phyloP scores from a whole-genome alignment of 1,140 invertebrate species.

The Tachypleus tridentatus region DNA sequence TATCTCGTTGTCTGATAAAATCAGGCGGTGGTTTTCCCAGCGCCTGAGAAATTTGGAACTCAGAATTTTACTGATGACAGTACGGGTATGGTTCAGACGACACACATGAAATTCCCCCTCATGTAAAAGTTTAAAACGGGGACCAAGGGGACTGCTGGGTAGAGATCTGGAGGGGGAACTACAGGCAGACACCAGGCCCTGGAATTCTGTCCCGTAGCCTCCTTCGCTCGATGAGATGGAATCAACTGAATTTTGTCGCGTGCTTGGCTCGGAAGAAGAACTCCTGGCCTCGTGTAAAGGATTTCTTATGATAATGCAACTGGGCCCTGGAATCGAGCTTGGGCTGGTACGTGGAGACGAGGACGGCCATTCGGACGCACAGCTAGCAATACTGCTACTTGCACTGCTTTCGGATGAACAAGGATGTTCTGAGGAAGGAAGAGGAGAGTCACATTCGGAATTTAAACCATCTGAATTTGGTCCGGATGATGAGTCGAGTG shows the following conservation, averaged over 20 bases:
- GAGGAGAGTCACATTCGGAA: too few species aligned
- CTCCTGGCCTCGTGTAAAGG: too few species aligned
- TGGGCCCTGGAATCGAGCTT: too few species aligned
- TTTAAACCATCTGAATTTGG: too few species aligned
- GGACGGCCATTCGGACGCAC: too few species aligned
- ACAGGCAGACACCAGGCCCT: not conserved
- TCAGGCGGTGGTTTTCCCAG: conserved; percentile 66
- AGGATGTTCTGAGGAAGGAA: too few species aligned
- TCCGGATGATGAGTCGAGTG: too few species aligned
- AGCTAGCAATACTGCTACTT: too few species aligned
- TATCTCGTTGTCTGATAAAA: conserved; percentile 53
- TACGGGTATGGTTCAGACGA: conserved; percentile 62
- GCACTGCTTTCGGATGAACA: too few species aligned
- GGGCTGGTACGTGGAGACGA: too few species aligned
- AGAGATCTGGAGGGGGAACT: conserved; percentile 13
- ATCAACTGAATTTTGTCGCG: conserved; percentile 18
- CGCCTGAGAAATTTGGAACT: conserved; percentile 63
- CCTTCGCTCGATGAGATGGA: conserved; percentile 8
- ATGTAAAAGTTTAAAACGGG: conserved; percentile 57
- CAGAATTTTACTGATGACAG: conserved; percentile 66
- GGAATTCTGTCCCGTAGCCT: not conserved
- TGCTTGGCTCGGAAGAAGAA: not conserved
- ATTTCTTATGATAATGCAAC: too few species aligned
- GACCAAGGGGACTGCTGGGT: conserved; percentile 39
- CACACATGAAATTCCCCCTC: conserved; percentile 66